These are phyloP conservation scores for Vulpes vulpes DNA, from an alignment of 2,113 vertebrate species.

Conservation along the genomic window DNA sequence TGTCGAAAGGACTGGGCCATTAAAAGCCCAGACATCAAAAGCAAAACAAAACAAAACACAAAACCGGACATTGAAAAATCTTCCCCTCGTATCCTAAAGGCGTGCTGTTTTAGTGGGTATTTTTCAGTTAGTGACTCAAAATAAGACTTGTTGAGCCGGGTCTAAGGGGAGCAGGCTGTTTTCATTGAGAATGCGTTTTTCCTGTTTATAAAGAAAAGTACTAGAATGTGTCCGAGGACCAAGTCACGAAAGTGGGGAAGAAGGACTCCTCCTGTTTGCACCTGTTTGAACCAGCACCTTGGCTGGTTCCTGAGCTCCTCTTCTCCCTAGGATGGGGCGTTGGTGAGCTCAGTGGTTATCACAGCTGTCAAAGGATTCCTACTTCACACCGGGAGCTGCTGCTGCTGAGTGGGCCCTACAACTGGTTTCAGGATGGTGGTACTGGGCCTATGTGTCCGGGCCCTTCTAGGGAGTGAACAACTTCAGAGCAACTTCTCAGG, in stretches of 20 bases:
- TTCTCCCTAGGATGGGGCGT: not conserved
- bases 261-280: not conserved
- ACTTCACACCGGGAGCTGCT: not conserved
- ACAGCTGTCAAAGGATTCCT: not conserved
- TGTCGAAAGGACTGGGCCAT: not conserved
- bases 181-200: conserved; percentile 25
- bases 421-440: not conserved
- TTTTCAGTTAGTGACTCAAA: conserved; percentile 38
- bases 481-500: not conserved
- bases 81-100: not conserved
- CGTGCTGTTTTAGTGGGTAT: not conserved
- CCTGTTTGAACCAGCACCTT: not conserved
- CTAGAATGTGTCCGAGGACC: not conserved
- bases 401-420: not conserved
- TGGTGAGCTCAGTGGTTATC: not conserved
- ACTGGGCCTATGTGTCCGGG: not conserved
- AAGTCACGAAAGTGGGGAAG: not conserved
- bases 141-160: not conserved
- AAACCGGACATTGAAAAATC: not conserved
- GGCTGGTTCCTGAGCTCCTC: not conserved
- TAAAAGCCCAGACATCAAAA: not conserved
- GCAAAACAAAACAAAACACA: not conserved
- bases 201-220: not conserved
- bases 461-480: not conserved
- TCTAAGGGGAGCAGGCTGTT: not conserved